Conservation (phyloP, 2,113 vertebrate genomes). For the Thamnophis sirtalis region DNA sequence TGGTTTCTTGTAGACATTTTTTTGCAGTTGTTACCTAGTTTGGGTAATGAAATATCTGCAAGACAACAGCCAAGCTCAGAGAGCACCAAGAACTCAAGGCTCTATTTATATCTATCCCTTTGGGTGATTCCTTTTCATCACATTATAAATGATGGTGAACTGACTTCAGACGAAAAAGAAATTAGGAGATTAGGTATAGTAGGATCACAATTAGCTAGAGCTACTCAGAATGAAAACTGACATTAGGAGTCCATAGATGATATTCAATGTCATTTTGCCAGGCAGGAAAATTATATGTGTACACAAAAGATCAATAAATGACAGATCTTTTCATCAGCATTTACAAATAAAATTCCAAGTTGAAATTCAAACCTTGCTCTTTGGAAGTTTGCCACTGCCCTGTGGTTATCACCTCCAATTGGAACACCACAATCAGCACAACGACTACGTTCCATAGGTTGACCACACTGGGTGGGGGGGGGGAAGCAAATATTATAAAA, state of each 20-base stretch:
- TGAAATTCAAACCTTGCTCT: rapidly evolving
- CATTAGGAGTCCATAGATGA: neutral
- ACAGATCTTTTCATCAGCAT: neutral
- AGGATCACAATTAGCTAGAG: neutral
- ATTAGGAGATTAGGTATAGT: neutral
- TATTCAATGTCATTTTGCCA: neutral
- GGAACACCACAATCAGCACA: conserved; percentile 73
- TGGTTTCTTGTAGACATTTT: no score
- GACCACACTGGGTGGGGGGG: conserved; percentile 79
- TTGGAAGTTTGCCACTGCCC: conserved; percentile 30
- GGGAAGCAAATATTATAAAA: neutral
- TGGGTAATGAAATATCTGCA: no score
- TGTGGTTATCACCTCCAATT: conserved; percentile 72
- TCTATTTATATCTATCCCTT: neutral
- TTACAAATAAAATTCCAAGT: neutral
- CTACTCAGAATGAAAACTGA: neutral
- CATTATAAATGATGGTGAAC: neutral
- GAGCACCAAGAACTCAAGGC: no score
- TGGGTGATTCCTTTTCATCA: neutral
- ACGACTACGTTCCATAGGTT: conserved; percentile 61
- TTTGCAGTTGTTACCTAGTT: no score
- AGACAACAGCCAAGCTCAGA: no score
- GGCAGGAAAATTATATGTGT: neutral
- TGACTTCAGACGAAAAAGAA: neutral
- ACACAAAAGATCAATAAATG: neutral